Percentiles rank a stretch among this genome's conserved stretches.
These are phyloP conservation scores for Paedocypris micromegethes DNA, from an alignment of 2,797 vertebrate species.

Conservation along the genomic window DNA sequence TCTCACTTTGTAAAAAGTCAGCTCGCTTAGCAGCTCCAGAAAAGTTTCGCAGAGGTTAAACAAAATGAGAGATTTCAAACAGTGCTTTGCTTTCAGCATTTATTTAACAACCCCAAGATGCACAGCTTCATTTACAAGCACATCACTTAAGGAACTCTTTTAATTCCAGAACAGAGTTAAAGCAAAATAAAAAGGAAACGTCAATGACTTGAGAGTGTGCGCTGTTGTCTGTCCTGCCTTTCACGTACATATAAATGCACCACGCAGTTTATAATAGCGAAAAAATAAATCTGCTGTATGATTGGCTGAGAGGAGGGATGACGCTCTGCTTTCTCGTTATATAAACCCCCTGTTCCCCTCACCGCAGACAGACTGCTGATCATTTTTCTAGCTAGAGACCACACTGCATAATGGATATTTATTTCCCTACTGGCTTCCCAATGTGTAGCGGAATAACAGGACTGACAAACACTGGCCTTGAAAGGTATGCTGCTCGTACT, in stretches of 20 bases:
- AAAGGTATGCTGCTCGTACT: conserved; percentile 72
- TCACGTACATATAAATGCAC: conserved; percentile 28
- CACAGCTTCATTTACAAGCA: too few species aligned
- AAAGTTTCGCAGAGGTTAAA: too few species aligned
- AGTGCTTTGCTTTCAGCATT: too few species aligned
- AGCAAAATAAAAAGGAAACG: background rate
- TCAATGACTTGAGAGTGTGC: background rate
- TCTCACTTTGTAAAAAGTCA: too few species aligned
- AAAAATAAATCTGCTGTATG: conserved; percentile 18
- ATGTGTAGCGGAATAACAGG: conserved; percentile 82
- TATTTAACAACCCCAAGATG: too few species aligned
- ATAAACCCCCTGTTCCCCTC: conserved; percentile 52
- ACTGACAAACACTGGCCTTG: conserved; percentile 78
- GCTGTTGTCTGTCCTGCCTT: conserved; percentile 10
- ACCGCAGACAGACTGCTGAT: conserved; percentile 52
- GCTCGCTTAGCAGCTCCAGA: too few species aligned
- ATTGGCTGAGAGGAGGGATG: conserved; percentile 61
- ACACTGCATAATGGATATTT: conserved; percentile 47
- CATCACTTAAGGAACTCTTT: too few species aligned
- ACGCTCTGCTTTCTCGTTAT: conserved; percentile 56
- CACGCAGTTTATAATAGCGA: conserved; percentile 13
- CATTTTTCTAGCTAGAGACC: conserved; percentile 17
- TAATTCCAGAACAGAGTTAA: background rate
- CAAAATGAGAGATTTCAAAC: too few species aligned
- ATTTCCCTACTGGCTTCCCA: conserved; percentile 43